phyloP scores from a whole-genome alignment of 1,140 invertebrate species.

The Ridgeia piscesae region DNA sequence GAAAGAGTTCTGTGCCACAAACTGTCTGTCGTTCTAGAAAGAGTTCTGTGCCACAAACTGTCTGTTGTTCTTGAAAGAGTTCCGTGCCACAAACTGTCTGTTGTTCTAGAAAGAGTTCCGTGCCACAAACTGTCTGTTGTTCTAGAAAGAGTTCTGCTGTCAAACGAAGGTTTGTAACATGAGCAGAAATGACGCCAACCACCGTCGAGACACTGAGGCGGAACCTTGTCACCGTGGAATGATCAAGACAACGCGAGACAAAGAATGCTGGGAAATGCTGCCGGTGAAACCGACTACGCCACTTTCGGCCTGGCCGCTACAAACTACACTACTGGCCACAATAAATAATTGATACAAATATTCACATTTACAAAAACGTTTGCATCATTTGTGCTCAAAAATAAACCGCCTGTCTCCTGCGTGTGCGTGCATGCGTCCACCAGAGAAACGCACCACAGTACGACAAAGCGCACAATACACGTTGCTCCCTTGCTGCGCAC shows the following conservation, averaged over 20 bases:
- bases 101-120: no score
- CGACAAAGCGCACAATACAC: neutral
- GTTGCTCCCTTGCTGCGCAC: neutral
- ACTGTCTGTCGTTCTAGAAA: no score
- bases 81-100: no score
- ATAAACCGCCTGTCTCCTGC: neutral
- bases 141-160: neutral
- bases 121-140: no score
- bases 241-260: neutral
- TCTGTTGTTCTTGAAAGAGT: no score
- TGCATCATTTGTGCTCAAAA: conserved; percentile 5
- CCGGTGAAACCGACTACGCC: neutral
- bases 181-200: neutral
- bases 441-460: neutral
- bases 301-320: neutral
- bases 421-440: no score
- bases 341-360: conserved; percentile 2
- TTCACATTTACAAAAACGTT: conserved; percentile 6
- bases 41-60: no score
- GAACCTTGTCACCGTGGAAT: neutral
- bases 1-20: no score
- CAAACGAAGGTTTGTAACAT: neutral
- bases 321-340: neutral
- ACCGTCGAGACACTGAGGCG: neutral
- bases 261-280: neutral